A percentile compares a stretch with the other conserved stretches of the same genome.
phyloP scores from a whole-genome alignment of 2,888 invertebrate genomes.

The Tenthredo scrophulariae region DNA sequence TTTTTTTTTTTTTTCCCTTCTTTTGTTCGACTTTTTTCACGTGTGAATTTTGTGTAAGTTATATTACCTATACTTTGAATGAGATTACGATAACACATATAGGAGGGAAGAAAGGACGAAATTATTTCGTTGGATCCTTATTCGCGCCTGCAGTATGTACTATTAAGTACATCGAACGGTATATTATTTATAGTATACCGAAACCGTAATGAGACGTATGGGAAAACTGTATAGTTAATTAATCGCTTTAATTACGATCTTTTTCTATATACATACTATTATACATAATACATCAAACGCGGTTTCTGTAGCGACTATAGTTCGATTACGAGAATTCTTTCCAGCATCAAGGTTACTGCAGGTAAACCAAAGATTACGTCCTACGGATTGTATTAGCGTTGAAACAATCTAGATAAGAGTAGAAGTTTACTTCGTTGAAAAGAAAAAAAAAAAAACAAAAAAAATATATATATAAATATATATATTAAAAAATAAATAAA shows the following conservation, averaged over 20 bases:
- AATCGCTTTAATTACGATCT: neutral
- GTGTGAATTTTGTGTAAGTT: neutral
- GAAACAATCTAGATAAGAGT: slow-evolving; percentile 18
- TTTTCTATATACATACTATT: neutral
- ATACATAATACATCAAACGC: neutral
- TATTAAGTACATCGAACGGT: slow-evolving; percentile 65
- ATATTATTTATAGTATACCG: slow-evolving; percentile 66
- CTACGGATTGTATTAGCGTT: neutral
- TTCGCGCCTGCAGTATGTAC: neutral
- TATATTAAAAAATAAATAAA: neutral
- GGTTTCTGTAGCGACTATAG: neutral
- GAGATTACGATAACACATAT: slow-evolving; percentile 8
- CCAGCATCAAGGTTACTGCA: slow-evolving; percentile 30
- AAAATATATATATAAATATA: no score
- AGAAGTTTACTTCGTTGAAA: neutral
- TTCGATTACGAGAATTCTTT: neutral
- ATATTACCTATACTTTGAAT: neutral
- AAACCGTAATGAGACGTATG: neutral
- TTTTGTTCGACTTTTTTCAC: neutral
- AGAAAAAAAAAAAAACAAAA: neutral
- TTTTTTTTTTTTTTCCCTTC: neutral
- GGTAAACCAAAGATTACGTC: slow-evolving; percentile 29
- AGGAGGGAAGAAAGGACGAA: neutral
- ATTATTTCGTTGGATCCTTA: slow-evolving; percentile 12
- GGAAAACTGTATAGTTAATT: slow-evolving; percentile 14